Conservation (phyloP, 2,797 vertebrate species). For the Mormyrus proboscirostris region DNA sequence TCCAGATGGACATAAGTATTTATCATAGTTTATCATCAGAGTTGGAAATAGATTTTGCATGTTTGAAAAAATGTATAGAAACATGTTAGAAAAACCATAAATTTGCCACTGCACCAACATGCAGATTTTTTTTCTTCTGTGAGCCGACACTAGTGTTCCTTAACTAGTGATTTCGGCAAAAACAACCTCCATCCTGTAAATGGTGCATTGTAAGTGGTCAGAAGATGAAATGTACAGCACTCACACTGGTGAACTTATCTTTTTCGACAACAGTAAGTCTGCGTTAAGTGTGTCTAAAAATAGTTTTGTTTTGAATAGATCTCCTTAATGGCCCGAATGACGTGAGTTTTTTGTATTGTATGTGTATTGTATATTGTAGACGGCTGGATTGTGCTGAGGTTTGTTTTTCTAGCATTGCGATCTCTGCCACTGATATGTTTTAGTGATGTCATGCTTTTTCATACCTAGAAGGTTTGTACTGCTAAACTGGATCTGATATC, state of each 20-base stretch:
- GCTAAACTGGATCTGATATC: background rate
- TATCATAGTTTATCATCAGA: background rate
- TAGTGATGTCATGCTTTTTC: background rate
- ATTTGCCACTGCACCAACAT: background rate
- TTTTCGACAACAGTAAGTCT: background rate
- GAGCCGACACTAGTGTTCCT: background rate
- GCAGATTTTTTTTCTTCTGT: background rate
- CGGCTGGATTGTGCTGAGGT: background rate
- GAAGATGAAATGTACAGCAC: background rate
- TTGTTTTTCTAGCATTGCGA: background rate
- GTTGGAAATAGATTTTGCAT: background rate
- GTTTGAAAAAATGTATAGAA: background rate
- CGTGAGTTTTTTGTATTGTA: background rate
- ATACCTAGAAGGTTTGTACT: background rate
- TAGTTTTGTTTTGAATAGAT: background rate
- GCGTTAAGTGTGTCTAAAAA: background rate
- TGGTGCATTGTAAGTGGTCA: background rate
- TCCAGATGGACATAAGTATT: background rate
- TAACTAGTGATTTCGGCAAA: background rate
- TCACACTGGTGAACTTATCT: background rate
- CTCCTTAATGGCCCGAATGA: background rate
- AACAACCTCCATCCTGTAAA: background rate
- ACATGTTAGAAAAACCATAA: background rate
- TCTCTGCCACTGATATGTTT: background rate
- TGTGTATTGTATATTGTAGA: background rate